Percentiles rank a stretch among this genome's conserved stretches.
Evolutionary conservation across 2,888 invertebrate genomes (phyloP).

Genomic region (Syrphus vitripennis): DNA sequence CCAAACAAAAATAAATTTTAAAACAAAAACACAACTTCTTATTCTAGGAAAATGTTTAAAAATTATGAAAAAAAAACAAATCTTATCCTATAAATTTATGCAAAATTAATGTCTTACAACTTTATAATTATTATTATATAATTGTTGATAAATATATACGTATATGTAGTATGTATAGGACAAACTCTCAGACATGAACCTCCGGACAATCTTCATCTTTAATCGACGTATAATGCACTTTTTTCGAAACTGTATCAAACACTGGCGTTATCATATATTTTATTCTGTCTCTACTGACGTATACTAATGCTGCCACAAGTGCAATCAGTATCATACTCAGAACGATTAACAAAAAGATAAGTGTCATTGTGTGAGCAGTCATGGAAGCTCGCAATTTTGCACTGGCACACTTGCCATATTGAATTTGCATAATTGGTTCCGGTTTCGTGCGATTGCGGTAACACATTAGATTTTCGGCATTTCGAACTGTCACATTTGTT

Average conservation of each 20-base stretch:
- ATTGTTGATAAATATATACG: neutral
- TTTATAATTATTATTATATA: neutral
- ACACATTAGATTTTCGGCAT: conserved; percentile 83
- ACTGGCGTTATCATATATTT: conserved; percentile 84
- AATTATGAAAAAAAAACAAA: neutral
- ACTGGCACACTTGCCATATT: conserved; percentile 77
- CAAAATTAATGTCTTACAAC: neutral
- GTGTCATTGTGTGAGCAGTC: conserved; percentile 78
- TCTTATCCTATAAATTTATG: neutral
- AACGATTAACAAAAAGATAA: conserved; percentile 82
- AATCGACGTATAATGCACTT: conserved; percentile 89
- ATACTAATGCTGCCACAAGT: conserved; percentile 83
- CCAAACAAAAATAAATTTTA: neutral
- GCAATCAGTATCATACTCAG: conserved; percentile 83
- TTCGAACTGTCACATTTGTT: conserved; percentile 84
- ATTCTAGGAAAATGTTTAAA: neutral
- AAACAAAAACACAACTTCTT: neutral
- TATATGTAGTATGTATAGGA: neutral
- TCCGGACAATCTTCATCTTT: conserved; percentile 83
- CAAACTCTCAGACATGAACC: conserved; percentile 78
- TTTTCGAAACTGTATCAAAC: conserved; percentile 85
- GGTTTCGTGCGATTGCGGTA: conserved; percentile 76
- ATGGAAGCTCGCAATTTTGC: conserved; percentile 75
- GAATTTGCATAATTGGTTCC: conserved; percentile 76
- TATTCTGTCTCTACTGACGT: conserved; percentile 84